Percentiles rank a stretch among this genome's conserved stretches.
Evolutionary conservation across 2,113 vertebrate species (phyloP).

Genomic region (Macrotus californicus): DNA sequence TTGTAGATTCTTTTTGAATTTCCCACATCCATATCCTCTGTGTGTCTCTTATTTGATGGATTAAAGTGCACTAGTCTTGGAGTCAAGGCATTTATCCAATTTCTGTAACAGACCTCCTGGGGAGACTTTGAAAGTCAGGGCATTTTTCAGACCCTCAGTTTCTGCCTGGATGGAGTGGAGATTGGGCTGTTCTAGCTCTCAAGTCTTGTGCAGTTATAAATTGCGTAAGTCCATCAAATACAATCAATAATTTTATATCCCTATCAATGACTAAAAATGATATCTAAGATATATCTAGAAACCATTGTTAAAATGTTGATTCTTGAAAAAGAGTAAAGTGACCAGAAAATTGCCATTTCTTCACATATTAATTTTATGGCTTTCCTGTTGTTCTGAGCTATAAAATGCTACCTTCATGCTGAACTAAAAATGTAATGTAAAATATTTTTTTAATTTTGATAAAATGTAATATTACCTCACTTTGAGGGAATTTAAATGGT

Average conservation of each 20-base stretch:
- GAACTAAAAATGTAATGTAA: not conserved
- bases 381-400: not conserved
- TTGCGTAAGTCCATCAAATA: not conserved
- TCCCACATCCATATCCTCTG: not conserved
- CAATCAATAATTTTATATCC: not conserved
- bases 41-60: not conserved
- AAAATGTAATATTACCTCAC: not conserved
- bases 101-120: not conserved
- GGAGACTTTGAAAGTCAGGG: not conserved
- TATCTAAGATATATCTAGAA: not conserved
- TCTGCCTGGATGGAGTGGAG: not conserved
- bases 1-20: not conserved
- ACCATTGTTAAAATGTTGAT: not conserved
- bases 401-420: not conserved
- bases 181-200: not conserved
- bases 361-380: not conserved
- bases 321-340: not conserved
- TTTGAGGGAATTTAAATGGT: not conserved
- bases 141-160: not conserved
- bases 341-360: not conserved
- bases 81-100: not conserved
- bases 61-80: not conserved
- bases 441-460: not conserved
- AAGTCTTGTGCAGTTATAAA: not conserved
- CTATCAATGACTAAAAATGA: not conserved